Conservation (phyloP, 2,797 vertebrate species). For the Tangara arthus region DNA sequence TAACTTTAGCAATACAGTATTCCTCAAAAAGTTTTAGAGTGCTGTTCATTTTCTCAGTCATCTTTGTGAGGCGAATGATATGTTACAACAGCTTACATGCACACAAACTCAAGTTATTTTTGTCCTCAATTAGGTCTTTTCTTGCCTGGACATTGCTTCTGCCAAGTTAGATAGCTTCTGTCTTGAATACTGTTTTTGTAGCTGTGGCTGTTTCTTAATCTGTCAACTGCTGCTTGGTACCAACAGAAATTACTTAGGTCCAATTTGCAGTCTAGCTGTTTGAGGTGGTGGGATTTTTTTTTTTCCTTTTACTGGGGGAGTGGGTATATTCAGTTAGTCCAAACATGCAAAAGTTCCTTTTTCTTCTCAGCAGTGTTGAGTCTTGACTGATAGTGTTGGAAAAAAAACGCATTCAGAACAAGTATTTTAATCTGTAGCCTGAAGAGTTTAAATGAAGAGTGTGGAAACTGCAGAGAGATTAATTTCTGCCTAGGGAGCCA, state of each 20-base stretch:
- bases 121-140: background rate
- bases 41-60: background rate
- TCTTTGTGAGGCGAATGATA: background rate
- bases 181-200: background rate
- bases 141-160: background rate
- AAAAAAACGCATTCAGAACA: background rate
- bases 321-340: background rate
- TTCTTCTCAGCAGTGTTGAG: background rate
- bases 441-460: background rate
- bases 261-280: background rate
- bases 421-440: background rate
- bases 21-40: background rate
- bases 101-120: background rate
- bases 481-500: background rate
- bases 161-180: background rate
- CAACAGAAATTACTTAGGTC: background rate
- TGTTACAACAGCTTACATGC: background rate
- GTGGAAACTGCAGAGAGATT: background rate
- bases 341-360: background rate
- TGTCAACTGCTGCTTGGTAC: background rate
- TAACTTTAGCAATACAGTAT: background rate
- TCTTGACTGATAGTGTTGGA: background rate
- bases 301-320: background rate
- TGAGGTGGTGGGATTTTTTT: rapidly evolving
- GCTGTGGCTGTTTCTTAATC: background rate